These are phyloP conservation scores for Spodoptera litura DNA, from an alignment of 1,140 invertebrate genomes.

Conservation along the genomic window DNA sequence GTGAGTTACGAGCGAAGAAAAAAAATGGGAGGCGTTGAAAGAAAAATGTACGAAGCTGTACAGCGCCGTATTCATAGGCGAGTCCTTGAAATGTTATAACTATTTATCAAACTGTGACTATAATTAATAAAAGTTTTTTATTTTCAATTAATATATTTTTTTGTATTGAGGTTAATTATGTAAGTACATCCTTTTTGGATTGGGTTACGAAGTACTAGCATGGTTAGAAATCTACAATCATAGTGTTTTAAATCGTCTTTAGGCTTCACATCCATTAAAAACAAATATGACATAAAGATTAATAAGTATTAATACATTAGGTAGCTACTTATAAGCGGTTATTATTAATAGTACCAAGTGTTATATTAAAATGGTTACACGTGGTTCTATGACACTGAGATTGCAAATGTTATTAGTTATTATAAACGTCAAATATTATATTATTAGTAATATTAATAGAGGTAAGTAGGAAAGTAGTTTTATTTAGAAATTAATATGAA, in stretches of 20 bases:
- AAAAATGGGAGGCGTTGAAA: slow-evolving; percentile 47
- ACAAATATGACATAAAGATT: too few relatives aligned
- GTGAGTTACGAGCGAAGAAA: slow-evolving; percentile 66
- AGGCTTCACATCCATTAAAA: too few relatives aligned
- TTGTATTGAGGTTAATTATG: too few relatives aligned
- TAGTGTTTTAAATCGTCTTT: not conserved
- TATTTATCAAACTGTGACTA: not conserved
- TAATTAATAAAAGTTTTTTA: too few relatives aligned
- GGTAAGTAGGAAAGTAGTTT: not conserved
- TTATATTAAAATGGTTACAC: slow-evolving; percentile 20
- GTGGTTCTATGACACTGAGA: slow-evolving; percentile 2
- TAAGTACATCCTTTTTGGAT: too few relatives aligned
- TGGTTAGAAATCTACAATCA: not conserved
- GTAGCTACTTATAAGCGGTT: slow-evolving; percentile 12
- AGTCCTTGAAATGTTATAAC: not conserved
- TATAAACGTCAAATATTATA: not conserved
- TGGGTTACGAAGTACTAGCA: not conserved
- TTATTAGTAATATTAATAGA: not conserved
- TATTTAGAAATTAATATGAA: not conserved
- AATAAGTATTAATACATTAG: not conserved
- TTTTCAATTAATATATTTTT: too few relatives aligned
- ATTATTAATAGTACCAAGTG: slow-evolving; percentile 21
- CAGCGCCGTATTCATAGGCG: slow-evolving; percentile 28
- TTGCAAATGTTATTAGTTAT: not conserved
- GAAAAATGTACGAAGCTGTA: slow-evolving; percentile 31